Conservation (phyloP, 2,888 invertebrate genomes). For the Drosophila parthenogenetica region DNA sequence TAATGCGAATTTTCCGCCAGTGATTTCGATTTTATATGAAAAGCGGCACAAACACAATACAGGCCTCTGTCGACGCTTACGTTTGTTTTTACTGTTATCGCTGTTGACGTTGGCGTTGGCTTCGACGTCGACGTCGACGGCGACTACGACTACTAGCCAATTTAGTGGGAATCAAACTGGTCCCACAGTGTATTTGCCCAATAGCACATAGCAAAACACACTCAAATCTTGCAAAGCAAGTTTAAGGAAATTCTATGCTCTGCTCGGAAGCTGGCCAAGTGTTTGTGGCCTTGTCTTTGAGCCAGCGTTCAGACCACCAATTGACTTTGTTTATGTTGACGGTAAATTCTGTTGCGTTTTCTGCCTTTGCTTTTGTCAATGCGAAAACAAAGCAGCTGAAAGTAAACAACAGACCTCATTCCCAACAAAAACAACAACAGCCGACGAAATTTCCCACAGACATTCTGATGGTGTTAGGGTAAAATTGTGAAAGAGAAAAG, state of each 20-base stretch:
- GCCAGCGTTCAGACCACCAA: conserved; percentile 24
- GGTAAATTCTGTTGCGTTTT: conserved; percentile 40
- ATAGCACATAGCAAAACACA: conserved; percentile 13
- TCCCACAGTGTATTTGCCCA: conserved; percentile 34
- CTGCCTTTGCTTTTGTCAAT: conserved; percentile 46
- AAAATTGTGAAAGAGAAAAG: no score
- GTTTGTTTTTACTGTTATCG: conserved; percentile 36
- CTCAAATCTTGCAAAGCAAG: conserved; percentile 54
- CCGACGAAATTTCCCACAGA: conserved; percentile 44
- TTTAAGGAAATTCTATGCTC: conserved; percentile 58
- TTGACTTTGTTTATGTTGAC: conserved; percentile 45
- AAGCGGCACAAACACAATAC: conserved; percentile 71
- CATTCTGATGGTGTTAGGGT: neutral
- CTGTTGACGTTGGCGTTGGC: conserved; percentile 23
- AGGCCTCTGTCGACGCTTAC: conserved; percentile 52
- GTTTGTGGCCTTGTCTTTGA: conserved; percentile 63
- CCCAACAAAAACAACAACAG: conserved; percentile 62
- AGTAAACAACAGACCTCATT: conserved; percentile 76
- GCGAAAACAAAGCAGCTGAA: conserved; percentile 58
- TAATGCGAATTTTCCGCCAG: conserved; percentile 83
- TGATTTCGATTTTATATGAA: conserved; percentile 85
- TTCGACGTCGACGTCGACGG: neutral
- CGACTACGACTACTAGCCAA: conserved; percentile 17
- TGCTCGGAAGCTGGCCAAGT: conserved; percentile 28
- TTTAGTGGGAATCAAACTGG: conserved; percentile 58